Evolutionary conservation across 2,888 invertebrate species (phyloP).

Genomic region (Harpalus rufipes): DNA sequence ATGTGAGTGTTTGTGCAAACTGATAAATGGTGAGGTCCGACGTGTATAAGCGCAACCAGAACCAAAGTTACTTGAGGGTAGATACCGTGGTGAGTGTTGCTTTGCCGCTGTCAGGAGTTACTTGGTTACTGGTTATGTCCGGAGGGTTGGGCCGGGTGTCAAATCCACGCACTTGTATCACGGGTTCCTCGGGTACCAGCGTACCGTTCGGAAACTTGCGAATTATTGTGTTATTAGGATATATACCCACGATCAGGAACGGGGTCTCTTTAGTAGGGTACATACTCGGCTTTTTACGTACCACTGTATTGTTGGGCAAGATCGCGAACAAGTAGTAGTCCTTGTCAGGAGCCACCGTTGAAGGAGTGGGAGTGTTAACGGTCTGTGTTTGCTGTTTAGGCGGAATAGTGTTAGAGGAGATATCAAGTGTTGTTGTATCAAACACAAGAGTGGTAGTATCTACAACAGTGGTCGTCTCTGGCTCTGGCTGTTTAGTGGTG

Average conservation of each 20-base stretch:
- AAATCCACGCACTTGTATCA: slow-evolving; percentile 79
- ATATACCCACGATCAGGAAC: slow-evolving; percentile 87
- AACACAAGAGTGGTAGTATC: slow-evolving; percentile 64
- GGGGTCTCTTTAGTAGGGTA: slow-evolving; percentile 85
- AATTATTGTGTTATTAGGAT: slow-evolving; percentile 88
- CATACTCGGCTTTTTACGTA: slow-evolving; percentile 85
- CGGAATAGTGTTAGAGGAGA: slow-evolving; percentile 70
- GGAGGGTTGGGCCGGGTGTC: slow-evolving; percentile 79
- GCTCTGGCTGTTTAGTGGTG: slow-evolving; percentile 57
- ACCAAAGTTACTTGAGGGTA: slow-evolving; percentile 66
- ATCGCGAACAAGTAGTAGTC: slow-evolving; percentile 88
- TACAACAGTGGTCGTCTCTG: slow-evolving; percentile 1
- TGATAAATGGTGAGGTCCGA: slow-evolving; percentile 36
- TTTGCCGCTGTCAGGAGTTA: slow-evolving; percentile 75
- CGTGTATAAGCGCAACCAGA: slow-evolving; percentile 72
- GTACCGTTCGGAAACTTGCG: slow-evolving; percentile 90
- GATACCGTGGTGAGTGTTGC: slow-evolving; percentile 78
- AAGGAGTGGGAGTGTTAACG: slow-evolving; percentile 37
- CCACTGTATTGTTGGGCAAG: slow-evolving; percentile 88
- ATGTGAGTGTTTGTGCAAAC: background rate
- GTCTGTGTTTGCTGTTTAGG: slow-evolving; percentile 68
- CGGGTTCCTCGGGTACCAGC: slow-evolving; percentile 83
- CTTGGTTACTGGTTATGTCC: slow-evolving; percentile 84
- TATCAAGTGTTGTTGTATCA: slow-evolving; percentile 68
- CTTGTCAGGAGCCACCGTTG: slow-evolving; percentile 78